Base-by-base conservation (phyloP, 2,797 vertebrate species). In the Phataginus tricuspis region DNA sequence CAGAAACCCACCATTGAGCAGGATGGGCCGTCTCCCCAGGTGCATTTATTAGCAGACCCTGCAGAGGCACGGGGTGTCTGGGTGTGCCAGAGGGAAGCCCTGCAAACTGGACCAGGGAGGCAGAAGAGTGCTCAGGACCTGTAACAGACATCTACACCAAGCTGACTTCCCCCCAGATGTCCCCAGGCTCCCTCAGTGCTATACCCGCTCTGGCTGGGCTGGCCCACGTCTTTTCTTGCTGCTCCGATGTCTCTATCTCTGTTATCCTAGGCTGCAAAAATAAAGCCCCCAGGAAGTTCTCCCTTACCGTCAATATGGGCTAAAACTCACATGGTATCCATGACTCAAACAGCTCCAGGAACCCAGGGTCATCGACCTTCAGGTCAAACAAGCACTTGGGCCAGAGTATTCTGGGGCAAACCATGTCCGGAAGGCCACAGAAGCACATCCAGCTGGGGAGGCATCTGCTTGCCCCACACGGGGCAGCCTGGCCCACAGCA, bases 171-270 rank as follows among this genome's bases (percentile, higher is more conserved):
- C 14, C 51, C 53, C 37, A 14, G 16, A 6, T 16, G 23, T 64
- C 55, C 21, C 19, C 9, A 13, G 23, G 11, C 37, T 61, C 15
- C 31, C 29, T 25, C 1, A 0, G 37, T 18, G n/a, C 25, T 59
- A 37, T 39, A 5, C n/a, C 0, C 1, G 1, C 0, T 4, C 27
- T 16, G 6, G 25, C 0, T 0, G 4, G 18, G 42, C 5, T 1
- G 2, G 42, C 23, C 68, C 34, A 8, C 2, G 29, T 34, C 93
- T 85, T 80, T 34, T 87, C 69, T 63, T 7, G 27, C 49, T 14
- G 18, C 63, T 68, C 34, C 57, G 37, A 39, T 68, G 61, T 14
- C 25, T 27, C 90, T 15, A 16, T 39, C 37, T 53, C 85, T 69
- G 31, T 74, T 69, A 51, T 12, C 88, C 83, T 42, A 63, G 21